phyloP scores from a whole-genome alignment of 2,888 invertebrate genomes.

The Hyposoter didymator region DNA sequence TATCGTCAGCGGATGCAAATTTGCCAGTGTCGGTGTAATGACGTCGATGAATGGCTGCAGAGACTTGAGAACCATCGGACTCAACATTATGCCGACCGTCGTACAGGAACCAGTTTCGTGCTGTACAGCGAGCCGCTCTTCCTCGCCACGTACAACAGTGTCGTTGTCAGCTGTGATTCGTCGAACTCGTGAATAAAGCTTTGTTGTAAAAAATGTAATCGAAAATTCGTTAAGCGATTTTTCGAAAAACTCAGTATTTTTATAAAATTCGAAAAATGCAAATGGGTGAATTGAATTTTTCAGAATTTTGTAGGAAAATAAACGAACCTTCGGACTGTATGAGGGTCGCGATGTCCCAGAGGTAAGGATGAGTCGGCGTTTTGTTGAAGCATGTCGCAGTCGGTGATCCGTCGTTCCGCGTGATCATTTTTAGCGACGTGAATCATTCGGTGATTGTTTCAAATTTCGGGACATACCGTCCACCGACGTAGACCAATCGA shows the following conservation, averaged over 20 bases:
- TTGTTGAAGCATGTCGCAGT: constrained; percentile 85
- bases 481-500: constrained; percentile 90
- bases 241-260: too few species aligned
- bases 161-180: constrained; percentile 76
- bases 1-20: constrained; percentile 94
- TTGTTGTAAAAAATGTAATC: neutral
- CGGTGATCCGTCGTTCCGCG: constrained; percentile 84
- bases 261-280: too few species aligned
- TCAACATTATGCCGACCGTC: constrained; percentile 94
- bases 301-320: neutral
- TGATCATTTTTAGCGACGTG: constrained; percentile 88
- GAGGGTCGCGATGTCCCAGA: constrained; percentile 85
- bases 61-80: constrained; percentile 94
- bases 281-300: neutral
- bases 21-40: constrained; percentile 93
- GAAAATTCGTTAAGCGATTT: too few species aligned
- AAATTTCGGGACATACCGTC: constrained; percentile 90
- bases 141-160: constrained; percentile 82
- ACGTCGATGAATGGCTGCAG: constrained; percentile 94
- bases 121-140: constrained; percentile 86
- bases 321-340: constrained; percentile 79
- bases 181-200: neutral
- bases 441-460: constrained; percentile 88
- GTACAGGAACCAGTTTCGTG: constrained; percentile 88
- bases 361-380: constrained; percentile 87